phyloP scores from a whole-genome alignment of 1,140 invertebrate genomes.

The Pinna nobilis region DNA sequence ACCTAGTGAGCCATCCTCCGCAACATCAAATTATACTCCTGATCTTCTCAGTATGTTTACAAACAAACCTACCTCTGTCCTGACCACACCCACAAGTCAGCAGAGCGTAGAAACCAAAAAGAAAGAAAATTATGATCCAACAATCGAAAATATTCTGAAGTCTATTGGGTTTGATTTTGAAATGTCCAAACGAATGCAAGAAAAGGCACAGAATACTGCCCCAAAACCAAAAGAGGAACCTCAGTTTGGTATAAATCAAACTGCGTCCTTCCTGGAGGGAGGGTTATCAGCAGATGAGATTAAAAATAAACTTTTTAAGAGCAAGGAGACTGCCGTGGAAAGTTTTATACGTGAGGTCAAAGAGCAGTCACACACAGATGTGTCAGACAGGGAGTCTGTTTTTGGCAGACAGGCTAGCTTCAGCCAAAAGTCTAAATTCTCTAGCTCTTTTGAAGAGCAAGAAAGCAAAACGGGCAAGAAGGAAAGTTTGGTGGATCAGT shows the following conservation, averaged over 20 bases:
- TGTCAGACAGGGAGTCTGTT: neutral
- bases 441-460: too few species aligned
- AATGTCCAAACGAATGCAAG: constrained; percentile 73
- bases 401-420: neutral
- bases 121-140: constrained; percentile 61
- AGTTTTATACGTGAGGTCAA: neutral
- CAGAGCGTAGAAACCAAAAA: constrained; percentile 8
- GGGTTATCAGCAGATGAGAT: constrained; percentile 47
- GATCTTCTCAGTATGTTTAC: constrained; percentile 42
- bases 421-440: too few species aligned
- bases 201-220: constrained; percentile 57
- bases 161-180: constrained; percentile 74
- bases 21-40: neutral
- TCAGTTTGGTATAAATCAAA: constrained; percentile 60
- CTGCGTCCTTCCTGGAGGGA: constrained; percentile 67
- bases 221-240: constrained; percentile 45
- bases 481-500: constrained; percentile 2
- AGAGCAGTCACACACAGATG: too few species aligned
- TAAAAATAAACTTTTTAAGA: constrained; percentile 34
- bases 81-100: neutral
- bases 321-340: constrained; percentile 29
- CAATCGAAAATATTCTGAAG: constrained; percentile 72
- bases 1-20: too few species aligned
- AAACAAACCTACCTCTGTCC: neutral
- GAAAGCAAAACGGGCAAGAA: too few species aligned